These are phyloP conservation scores for Avahi laniger DNA, from an alignment of 2,797 vertebrate genomes.

Conservation along the genomic window DNA sequence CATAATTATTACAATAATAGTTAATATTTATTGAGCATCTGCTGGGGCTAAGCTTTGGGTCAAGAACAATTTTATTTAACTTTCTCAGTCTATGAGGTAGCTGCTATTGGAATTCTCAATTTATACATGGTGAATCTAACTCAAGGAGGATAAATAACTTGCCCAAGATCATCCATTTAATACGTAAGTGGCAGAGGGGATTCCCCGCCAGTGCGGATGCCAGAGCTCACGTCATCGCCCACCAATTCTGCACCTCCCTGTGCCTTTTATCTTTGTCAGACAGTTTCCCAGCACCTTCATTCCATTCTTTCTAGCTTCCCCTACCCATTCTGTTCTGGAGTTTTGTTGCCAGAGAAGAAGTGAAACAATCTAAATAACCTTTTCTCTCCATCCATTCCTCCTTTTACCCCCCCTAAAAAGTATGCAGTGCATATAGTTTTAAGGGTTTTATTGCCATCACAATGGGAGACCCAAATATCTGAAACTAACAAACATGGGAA, in stretches of 20 bases:
- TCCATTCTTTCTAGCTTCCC: not conserved
- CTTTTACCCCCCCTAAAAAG: not conserved
- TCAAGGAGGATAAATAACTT: not conserved
- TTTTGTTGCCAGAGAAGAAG: constrained; percentile 1
- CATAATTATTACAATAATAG: not conserved
- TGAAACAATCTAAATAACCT: not conserved
- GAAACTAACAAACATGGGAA: not conserved
- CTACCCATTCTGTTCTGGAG: not conserved
- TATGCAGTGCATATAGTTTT: not conserved
- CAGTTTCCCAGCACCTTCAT: not conserved
- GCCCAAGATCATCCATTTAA: not conserved
- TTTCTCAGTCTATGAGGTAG: not conserved
- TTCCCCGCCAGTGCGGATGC: not conserved
- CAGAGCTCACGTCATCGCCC: not conserved
- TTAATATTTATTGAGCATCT: not conserved
- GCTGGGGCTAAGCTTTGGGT: not conserved
- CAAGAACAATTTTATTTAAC: constrained; percentile 11
- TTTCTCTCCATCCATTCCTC: not conserved
- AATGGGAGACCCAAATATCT: not conserved
- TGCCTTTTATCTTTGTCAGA: not conserved
- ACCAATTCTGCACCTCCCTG: not conserved
- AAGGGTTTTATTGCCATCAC: not conserved
- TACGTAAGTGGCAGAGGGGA: not conserved
- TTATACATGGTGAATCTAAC: not conserved
- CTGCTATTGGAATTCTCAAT: not conserved